Evolutionary conservation across 2,113 vertebrate species (phyloP), one percentile per base, ranked within the genome.

Genomic region (Caracal caracal): DNA sequence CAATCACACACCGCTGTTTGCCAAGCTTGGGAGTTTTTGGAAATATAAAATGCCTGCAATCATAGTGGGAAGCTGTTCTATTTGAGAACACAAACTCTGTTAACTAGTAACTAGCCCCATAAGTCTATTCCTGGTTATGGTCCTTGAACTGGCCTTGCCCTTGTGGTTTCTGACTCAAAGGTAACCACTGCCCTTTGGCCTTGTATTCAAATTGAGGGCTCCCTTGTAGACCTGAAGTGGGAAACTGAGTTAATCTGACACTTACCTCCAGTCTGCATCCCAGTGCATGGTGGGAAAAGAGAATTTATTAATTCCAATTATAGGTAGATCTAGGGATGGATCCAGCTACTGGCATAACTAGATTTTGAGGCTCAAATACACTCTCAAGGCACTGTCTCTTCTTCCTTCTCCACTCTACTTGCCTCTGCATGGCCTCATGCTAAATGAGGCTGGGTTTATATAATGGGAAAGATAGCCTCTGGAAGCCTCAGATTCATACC

Each of bases 41-140:
- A 85, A 83, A 83, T 83, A 61, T 13, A 66, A 70, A 37, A 86
- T 79, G 47, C 43, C 37, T 49, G 13, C 2, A 80, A 24, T 70
- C 40, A 80, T 56, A 20, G 47, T 40, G 56, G 49, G 35, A 17
- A n/a, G 37, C 10, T 65, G n/a, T 49, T 98, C 53, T 49, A 40
- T 71, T 84, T 95, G 65, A 59, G 51, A 70, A 83, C 49, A 63
- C 20, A 61, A 56, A 90, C 61, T 81, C 85, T 92, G 79, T 95
- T 93, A 96, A 80, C 61, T 70, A 88, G 9, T 90, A 80, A 92
- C 73, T 53, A 82, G 90, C n/a, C 79, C 37, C 53, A 73, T 17
- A 70, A 65, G 66, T 59, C 66, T 51, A 6, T 37, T 85, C 35
- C 73, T 79, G 63, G 26, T 66, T 37, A 68, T 11, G 49, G 49